A percentile compares a stretch with the other conserved stretches of the same genome.
Conservation (phyloP, 2,797 vertebrate genomes). For the Scolopax rusticola region DNA sequence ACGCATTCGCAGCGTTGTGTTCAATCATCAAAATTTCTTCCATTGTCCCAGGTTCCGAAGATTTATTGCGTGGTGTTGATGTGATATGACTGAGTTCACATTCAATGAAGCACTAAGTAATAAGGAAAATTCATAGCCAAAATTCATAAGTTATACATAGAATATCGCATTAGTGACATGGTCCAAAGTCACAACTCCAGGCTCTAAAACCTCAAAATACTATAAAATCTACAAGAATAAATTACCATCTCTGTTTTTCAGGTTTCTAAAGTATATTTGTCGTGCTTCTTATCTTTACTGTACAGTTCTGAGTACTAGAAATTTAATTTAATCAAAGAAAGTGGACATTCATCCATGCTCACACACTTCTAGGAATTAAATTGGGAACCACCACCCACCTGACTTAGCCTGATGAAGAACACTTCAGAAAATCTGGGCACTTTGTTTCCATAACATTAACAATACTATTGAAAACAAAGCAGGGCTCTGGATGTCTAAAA, state of each 20-base stretch:
- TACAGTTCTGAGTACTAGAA: background rate
- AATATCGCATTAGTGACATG: background rate
- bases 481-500: background rate
- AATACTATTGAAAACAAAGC: background rate
- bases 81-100: background rate
- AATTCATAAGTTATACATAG: background rate
- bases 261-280: background rate
- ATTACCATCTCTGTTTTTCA: background rate
- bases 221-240: background rate
- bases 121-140: background rate
- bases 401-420: background rate
- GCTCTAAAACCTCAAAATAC: background rate
- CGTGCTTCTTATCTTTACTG: background rate
- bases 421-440: background rate
- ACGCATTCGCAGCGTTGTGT: background rate
- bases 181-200: background rate
- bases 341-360: background rate
- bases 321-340: background rate
- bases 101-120: background rate
- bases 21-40: background rate
- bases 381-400: background rate
- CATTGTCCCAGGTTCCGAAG: background rate
- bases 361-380: background rate
- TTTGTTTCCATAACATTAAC: background rate
- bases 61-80: background rate